phyloP scores from a whole-genome alignment of 1,140 invertebrate genomes.

The Aleiodes sp. region DNA sequence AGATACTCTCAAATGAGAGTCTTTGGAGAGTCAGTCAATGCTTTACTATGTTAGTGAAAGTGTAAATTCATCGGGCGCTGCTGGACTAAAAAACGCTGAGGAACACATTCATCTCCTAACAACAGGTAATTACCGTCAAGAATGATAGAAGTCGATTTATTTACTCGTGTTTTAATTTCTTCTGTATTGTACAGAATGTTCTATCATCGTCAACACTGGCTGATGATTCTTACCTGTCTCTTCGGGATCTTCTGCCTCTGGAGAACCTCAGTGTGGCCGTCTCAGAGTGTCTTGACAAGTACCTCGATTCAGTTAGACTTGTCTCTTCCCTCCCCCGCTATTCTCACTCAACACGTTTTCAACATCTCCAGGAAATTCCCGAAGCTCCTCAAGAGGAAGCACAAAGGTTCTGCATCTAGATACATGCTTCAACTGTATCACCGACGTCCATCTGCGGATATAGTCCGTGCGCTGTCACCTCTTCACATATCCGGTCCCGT shows the following conservation, averaged over 20 bases:
- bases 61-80: too few species aligned
- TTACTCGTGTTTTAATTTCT: not conserved
- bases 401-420: conserved; percentile 45
- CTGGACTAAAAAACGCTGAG: too few species aligned
- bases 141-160: not conserved
- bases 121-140: not conserved
- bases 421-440: conserved; percentile 61
- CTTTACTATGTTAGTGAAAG: not conserved
- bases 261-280: conserved; percentile 44
- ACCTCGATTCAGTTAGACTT: conserved; percentile 57
- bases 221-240: conserved; percentile 27
- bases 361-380: conserved; percentile 39
- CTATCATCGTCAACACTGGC: conserved; percentile 2
- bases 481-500: conserved; percentile 48
- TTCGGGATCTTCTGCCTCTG: conserved; percentile 46
- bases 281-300: conserved; percentile 49
- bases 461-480: conserved; percentile 56
- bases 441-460: conserved; percentile 53
- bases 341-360: conserved; percentile 37
- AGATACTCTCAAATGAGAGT: conserved; percentile 6
- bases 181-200: not conserved
- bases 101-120: not conserved
- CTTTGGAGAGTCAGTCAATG: conserved; percentile 8
- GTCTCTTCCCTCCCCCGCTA: conserved; percentile 47
- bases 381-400: conserved; percentile 38